Base-by-base conservation (phyloP, 2,888 invertebrate genomes). In the Acleris cristana region DNA sequence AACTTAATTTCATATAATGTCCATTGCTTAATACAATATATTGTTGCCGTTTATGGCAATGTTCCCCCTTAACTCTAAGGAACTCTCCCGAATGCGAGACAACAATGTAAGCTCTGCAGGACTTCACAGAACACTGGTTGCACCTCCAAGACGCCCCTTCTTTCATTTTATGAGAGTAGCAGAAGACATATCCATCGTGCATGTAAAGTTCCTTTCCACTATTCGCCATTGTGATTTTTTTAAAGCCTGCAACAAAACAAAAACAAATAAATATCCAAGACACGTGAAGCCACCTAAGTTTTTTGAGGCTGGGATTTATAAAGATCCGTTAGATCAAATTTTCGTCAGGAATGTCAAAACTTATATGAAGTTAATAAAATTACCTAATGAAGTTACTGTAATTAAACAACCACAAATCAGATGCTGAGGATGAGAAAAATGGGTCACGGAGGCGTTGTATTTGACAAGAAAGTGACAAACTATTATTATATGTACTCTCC, bases 131-230 rank as follows among this genome's bases (percentile, higher is more conserved):
- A 7, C 66, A 66, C n/a, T 57, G 52, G 34, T 30, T 65, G 51
- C 69, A 69, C 14, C 69, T 34, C 65, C 65, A 65, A 3, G 30
- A 44, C 2, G 51, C 52, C 18, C 65, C 65, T 2, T 40, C 30
- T n/a, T 23, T 61, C 5, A 58, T 48, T 48, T 10, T 58, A 45
- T 34, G 34, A 2, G 58, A 58, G 54, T 55, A 69, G 51, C 69
- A 65, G 54, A 48, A 69, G 2, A 61, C 48, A 54, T 44, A 65
- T 2, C 65, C 65, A 5, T 69, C 49, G 30, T 55, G 58, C 69
- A 69, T 69, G 44, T 61, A 69, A 14, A 62, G 57, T 30, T 66
- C 26, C 19, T 16, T 66, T 6, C 66, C 62, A 19, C 12, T 57
- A 14, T 30, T 56, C 4, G 64, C 34, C 66, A 66, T 66, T 56